Conservation (phyloP, 2,888 invertebrate species). For the Crocallis elinguaria region DNA sequence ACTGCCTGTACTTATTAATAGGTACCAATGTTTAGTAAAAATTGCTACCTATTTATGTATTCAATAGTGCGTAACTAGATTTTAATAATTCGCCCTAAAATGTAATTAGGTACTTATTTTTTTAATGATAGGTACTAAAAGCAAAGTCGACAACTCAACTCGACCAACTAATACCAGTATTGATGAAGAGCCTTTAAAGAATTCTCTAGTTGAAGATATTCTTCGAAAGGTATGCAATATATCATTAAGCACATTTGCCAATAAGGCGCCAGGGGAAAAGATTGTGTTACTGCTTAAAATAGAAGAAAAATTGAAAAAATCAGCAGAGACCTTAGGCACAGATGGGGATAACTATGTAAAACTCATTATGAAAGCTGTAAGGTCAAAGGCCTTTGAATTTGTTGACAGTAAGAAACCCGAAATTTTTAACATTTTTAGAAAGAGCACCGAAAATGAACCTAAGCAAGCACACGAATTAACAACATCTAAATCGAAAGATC, state of each 20-base stretch:
- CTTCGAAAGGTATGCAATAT: conserved; percentile 52
- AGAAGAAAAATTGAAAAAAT: conserved; percentile 49
- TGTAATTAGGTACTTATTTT: no score
- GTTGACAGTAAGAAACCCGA: not conserved
- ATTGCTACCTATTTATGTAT: no score
- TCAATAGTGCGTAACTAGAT: no score
- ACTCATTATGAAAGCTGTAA: conserved; percentile 62
- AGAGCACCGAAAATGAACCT: not conserved
- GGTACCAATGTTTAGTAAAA: no score
- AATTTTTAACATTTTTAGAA: not conserved
- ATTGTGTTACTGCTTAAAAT: conserved; percentile 42
- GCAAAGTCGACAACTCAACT: no score
- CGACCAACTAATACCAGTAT: no score
- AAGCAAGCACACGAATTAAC: not conserved
- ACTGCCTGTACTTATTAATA: no score
- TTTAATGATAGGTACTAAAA: no score
- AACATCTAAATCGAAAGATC: conserved; percentile 25
- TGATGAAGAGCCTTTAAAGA: conserved; percentile 26
- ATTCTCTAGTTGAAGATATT: conserved; percentile 43
- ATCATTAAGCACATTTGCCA: conserved; percentile 40
- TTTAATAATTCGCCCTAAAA: no score
- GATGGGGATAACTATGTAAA: conserved; percentile 54
- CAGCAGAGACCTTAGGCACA: conserved; percentile 45
- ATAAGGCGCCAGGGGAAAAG: conserved; percentile 39
- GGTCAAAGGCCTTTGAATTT: conserved; percentile 41